A percentile compares a stretch with the other conserved stretches of the same genome.
These are phyloP conservation scores for Thalassaphorura encarpata DNA, from an alignment of 1,140 invertebrate genomes.

Conservation along the genomic window DNA sequence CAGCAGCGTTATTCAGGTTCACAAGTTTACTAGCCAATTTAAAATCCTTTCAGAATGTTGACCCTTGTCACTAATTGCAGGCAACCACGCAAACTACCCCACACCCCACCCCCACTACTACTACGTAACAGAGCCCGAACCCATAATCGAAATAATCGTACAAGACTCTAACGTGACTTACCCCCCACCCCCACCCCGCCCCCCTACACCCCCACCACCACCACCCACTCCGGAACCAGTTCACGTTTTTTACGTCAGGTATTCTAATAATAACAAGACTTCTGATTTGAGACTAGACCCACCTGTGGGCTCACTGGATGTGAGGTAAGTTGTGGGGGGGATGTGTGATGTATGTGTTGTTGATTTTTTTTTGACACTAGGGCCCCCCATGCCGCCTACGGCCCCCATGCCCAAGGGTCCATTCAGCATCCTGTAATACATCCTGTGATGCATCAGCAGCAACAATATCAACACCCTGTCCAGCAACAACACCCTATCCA, in stretches of 20 bases:
- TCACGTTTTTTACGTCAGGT: conserved; percentile 79
- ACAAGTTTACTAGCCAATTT: too few relatives aligned
- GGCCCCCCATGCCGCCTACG: not conserved
- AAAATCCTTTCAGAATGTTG: too few relatives aligned
- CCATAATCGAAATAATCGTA: conserved; percentile 80
- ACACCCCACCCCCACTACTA: not conserved
- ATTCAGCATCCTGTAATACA: not conserved
- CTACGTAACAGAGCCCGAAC: conserved; percentile 53
- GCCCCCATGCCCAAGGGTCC: too few relatives aligned
- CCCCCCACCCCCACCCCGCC: conserved; percentile 45
- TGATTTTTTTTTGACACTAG: not conserved
- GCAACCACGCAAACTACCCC: too few relatives aligned
- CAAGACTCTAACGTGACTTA: conserved; percentile 72
- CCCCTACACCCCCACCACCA: conserved; percentile 40
- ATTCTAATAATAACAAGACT: conserved; percentile 48
- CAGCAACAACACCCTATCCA: not conserved
- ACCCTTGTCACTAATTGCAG: too few relatives aligned
- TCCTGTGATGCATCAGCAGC: not conserved
- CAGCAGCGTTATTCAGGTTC: too few relatives aligned
- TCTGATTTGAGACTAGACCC: conserved; percentile 60
- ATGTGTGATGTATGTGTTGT: not conserved
- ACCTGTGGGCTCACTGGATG: conserved; percentile 57
- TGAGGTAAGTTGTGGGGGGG: not conserved
- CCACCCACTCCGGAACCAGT: conserved; percentile 54
- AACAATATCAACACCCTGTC: too few relatives aligned